Evolutionary conservation across 2,888 invertebrate species (phyloP), one percentile per base, ranked within the genome.

Genomic region (Allacma fusca): DNA sequence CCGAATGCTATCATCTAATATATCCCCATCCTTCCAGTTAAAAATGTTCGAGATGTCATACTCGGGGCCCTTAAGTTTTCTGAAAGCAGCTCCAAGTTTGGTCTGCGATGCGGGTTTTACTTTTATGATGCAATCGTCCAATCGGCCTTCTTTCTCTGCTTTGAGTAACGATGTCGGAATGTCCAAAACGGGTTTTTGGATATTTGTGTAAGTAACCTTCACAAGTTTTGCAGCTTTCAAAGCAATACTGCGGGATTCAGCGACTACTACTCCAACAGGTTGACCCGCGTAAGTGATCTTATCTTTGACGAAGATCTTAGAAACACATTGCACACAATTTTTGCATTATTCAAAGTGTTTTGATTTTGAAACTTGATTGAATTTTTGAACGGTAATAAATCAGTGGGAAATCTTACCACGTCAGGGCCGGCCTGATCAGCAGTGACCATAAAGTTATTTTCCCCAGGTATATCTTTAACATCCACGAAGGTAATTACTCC

Each of bases 381-480:
- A n/a, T n/a, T n/a, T n/a, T n/a, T n/a, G n/a, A n/a, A n/a, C n/a
- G n/a, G n/a, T n/a, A n/a, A n/a, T n/a, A n/a, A n/a, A n/a, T n/a
- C n/a, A n/a, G n/a, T n/a, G n/a, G n/a, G n/a, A n/a, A n/a, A 50
- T 2, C 19, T 50, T 70, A 50, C 50, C 64, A 70, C 67, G 28
- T 77, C 77, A 34, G 72, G 70, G 23, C 50, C 24, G 23, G 40
- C 68, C 5, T 40, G 43, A 19, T 44, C 71, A 40, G 43, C 59
- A 7, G 64, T 26, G 13, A 50, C 62, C 74, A 74, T 70, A 84
- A 90, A 91, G 23, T 86, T 86, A 86, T 93, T 93, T 64, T 87
- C 87, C 0, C 92, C 92, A 0, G 92, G 92, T 29, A 93, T 89
- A 83, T 93, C 92, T 83, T 90, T 89, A 0, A 91, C 91, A 28